These are phyloP conservation scores for Hirudinaria manillensis DNA, from an alignment of 2,888 invertebrate species.

Conservation along the genomic window DNA sequence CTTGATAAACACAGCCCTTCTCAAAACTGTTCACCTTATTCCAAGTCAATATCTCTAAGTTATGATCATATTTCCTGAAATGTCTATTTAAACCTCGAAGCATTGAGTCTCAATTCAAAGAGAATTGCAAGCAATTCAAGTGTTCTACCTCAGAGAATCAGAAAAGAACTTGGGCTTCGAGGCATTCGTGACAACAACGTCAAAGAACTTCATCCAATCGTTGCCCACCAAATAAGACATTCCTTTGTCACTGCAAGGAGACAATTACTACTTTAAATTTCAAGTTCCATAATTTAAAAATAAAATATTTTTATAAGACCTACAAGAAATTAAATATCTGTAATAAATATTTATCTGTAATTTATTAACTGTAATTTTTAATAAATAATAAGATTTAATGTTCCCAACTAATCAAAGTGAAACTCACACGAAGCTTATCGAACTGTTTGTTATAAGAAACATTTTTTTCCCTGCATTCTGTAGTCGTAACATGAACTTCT, in stretches of 20 bases:
- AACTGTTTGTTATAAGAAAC: constrained; percentile 93
- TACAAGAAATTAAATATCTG: too few relatives aligned
- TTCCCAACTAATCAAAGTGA: neutral
- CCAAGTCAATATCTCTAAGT: constrained; percentile 77
- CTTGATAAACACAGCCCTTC: constrained; percentile 84
- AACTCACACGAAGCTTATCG: constrained; percentile 79
- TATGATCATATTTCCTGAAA: constrained; percentile 77
- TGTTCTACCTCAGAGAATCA: constrained; percentile 64
- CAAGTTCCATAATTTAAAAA: neutral
- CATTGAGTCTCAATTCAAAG: neutral
- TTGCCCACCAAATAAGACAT: constrained; percentile 81
- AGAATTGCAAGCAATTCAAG: neutral
- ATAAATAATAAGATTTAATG: too few relatives aligned
- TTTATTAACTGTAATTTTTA: too few relatives aligned
- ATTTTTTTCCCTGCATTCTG: constrained; percentile 72
- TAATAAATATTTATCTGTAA: too few relatives aligned
- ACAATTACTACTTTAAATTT: constrained; percentile 11
- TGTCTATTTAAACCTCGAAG: constrained; percentile 60
- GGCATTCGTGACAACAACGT: constrained; percentile 82
- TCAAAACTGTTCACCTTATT: constrained; percentile 78
- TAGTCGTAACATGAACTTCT: constrained; percentile 70
- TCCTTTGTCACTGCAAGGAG: constrained; percentile 70
- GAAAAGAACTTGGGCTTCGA: constrained; percentile 94
- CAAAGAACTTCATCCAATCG: constrained; percentile 84
- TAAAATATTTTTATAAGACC: neutral